Evolutionary conservation across 2,888 invertebrate genomes (phyloP), one percentile per base, ranked within the genome.

Genomic region (Craniophora ligustri): DNA sequence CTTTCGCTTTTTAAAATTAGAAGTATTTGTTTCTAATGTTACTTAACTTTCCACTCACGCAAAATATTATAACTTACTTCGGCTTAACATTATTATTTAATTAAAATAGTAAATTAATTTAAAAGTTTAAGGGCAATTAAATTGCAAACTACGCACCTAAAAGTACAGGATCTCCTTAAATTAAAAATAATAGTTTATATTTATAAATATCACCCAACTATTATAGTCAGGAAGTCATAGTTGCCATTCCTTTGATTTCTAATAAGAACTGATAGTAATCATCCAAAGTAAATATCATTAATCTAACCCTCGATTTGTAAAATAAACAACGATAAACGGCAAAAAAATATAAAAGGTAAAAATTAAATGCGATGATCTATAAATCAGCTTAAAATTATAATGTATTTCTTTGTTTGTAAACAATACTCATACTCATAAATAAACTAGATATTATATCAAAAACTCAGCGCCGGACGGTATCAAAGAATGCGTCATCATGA

Each of bases 361-460:
- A n/a, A n/a, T n/a, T n/a, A n/a, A n/a, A n/a, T n/a, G n/a, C n/a
- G n/a, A n/a, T n/a, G n/a, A n/a, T n/a, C n/a, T n/a, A n/a, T n/a
- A n/a, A n/a, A n/a, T n/a, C n/a, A n/a, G n/a, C n/a, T n/a, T n/a
- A n/a, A n/a, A n/a, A n/a, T n/a, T 3, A 35, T 38, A 50, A 14
- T 42, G 16, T 31, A 39, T 44, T 30, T 50, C 67, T 67, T 67
- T 67, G 67, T 67, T 67, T 45, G 42, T 46, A 48, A 38, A 45
- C 39, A 51, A 44, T 6, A 48, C 26, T 58, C 66, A 66, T 48
- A 28, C 30, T 36, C 63, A 42, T 55, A 59, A 63, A 67, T 59
- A 54, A 28, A 23, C 7, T 21, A n/a, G n/a, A n/a, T n/a, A n/a
- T n/a, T n/a, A 7, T 7, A 58, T 48, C 34, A n/a, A 16, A 50